These are phyloP conservation scores for Ectobius pallidus DNA, from an alignment of 2,888 invertebrate genomes.

Conservation along the genomic window DNA sequence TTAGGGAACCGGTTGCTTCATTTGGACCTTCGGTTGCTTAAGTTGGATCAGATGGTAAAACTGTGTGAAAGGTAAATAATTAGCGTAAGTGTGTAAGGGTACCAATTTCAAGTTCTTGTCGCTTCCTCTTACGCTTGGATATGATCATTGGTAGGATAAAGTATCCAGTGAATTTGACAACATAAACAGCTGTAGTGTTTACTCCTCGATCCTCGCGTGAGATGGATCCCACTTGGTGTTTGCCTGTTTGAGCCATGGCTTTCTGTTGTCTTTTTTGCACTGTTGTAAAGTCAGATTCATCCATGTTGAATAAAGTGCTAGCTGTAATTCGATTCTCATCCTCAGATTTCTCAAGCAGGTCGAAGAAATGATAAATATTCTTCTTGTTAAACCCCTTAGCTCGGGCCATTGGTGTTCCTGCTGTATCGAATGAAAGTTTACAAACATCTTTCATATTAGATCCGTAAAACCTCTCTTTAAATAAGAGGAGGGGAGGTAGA, in stretches of 20 bases:
- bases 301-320: neutral
- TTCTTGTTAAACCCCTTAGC: conserved; percentile 6
- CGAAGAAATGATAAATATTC: conserved; percentile 11
- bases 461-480: too few species aligned
- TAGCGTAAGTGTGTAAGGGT: too few species aligned
- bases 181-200: neutral
- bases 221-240: conserved; percentile 7
- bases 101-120: neutral
- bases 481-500: too few species aligned
- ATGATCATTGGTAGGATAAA: neutral
- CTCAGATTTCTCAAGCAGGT: neutral
- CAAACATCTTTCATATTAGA: too few species aligned
- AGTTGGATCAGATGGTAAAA: too few species aligned
- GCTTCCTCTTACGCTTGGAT: neutral
- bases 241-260: neutral
- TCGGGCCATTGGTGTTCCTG: conserved; percentile 9
- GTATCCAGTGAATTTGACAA: neutral
- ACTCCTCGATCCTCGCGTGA: neutral
- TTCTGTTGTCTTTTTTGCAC: conserved; percentile 22
- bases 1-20: too few species aligned
- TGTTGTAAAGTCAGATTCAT: conserved; percentile 15
- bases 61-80: too few species aligned
- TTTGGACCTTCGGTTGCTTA: too few species aligned
- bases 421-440: too few species aligned
- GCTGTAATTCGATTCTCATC: conserved; percentile 16